Conservation (phyloP, 1,140 invertebrate species). For the Caenorhabditis inopinata region DNA sequence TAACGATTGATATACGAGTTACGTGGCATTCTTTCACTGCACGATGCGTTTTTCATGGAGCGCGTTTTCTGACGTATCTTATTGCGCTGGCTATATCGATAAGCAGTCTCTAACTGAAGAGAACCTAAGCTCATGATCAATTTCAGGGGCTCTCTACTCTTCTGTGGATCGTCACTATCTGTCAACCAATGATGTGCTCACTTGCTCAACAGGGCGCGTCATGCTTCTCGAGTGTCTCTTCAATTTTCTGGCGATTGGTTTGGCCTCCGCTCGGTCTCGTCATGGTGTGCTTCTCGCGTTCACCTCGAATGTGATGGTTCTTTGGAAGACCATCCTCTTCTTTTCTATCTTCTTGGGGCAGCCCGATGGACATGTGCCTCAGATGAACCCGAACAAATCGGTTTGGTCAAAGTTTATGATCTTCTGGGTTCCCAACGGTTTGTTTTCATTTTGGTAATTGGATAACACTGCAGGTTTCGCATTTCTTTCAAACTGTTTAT, state of each 20-base stretch:
- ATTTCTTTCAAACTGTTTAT: not conserved
- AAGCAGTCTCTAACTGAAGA: too few species aligned
- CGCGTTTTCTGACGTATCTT: too few species aligned
- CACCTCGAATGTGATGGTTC: constrained; percentile 14
- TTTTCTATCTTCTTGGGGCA: not conserved
- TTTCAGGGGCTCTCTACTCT: constrained; percentile 13
- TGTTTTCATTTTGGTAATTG: not conserved
- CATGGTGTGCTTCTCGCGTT: not conserved
- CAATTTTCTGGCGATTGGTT: not conserved
- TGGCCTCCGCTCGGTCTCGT: not conserved
- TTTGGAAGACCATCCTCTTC: constrained; percentile 17
- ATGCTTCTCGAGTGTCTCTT: constrained; percentile 7
- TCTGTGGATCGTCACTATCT: constrained; percentile 20
- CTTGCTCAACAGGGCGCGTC: constrained; percentile 2
- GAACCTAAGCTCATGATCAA: too few species aligned
- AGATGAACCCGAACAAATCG: constrained; percentile 10
- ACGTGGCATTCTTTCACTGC: too few species aligned
- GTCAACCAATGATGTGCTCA: not conserved
- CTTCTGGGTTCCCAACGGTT: constrained; percentile 21
- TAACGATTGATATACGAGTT: too few species aligned
- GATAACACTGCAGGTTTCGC: not conserved
- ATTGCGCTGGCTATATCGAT: too few species aligned
- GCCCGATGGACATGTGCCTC: not conserved
- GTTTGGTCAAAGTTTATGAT: constrained; percentile 32
- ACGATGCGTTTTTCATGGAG: too few species aligned